These are phyloP conservation scores for Mormyrops boulengeri DNA, from an alignment of 2,797 vertebrate genomes.

Conservation along the genomic window DNA sequence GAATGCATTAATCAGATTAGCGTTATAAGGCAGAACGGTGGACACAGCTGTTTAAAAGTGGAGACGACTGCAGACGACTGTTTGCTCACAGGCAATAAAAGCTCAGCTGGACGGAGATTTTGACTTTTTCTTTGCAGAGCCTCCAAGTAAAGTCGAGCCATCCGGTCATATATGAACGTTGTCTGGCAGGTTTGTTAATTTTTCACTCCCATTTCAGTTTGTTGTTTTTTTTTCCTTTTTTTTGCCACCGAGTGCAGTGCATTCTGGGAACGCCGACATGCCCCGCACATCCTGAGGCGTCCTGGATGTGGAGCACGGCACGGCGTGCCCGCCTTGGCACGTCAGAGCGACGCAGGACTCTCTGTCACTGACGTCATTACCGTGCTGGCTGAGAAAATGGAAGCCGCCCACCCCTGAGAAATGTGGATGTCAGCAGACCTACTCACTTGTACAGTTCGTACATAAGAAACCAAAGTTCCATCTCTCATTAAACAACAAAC, in stretches of 20 bases:
- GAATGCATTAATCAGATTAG: conserved; percentile 59
- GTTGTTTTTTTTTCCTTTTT: background rate
- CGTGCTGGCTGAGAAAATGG: background rate
- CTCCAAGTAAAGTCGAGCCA: conserved; percentile 4
- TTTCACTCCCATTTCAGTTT: background rate
- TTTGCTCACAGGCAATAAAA: conserved; percentile 40
- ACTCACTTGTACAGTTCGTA: background rate
- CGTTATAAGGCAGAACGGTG: conserved; percentile 47
- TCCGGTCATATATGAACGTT: background rate
- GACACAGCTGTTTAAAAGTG: conserved; percentile 56
- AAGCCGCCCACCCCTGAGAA: background rate
- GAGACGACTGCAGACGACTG: conserved; percentile 53
- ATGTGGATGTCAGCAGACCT: background rate
- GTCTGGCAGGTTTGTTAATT: background rate
- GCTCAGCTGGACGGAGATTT: conserved; percentile 41
- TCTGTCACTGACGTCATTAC: background rate
- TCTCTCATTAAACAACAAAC: background rate
- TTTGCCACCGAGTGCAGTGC: background rate
- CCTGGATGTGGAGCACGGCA: background rate
- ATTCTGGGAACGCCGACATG: background rate
- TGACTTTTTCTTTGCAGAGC: conserved; percentile 31
- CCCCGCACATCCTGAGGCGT: background rate
- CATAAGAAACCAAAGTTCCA: background rate
- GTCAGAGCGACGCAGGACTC: background rate
- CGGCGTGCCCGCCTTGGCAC: background rate